A percentile compares a stretch with the other conserved stretches of the same genome.
Evolutionary conservation across 2,888 invertebrate genomes (phyloP).

Genomic region (Conomelus anceps): DNA sequence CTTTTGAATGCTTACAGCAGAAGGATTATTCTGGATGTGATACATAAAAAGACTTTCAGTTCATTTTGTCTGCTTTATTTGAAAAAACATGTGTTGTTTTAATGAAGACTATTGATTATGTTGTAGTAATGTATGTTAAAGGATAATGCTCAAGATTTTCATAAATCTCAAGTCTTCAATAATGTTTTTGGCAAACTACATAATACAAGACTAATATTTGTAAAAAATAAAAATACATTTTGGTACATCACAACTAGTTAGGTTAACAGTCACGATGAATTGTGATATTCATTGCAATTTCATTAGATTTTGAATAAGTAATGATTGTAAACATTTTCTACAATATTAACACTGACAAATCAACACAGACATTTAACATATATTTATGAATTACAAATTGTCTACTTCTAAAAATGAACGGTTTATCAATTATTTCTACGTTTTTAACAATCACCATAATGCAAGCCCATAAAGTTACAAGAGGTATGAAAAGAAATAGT

Average conservation of each 20-base stretch:
- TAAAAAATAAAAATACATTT: not conserved
- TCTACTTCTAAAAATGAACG: not conserved
- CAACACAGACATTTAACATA: not conserved
- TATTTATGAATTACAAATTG: not conserved
- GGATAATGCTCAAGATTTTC: not conserved
- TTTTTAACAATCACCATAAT: not conserved
- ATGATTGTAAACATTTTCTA: not conserved
- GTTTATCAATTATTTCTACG: not conserved
- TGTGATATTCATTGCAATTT: no score
- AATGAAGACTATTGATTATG: no score
- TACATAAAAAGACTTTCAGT: no score
- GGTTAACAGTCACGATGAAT: not conserved
- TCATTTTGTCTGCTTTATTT: no score
- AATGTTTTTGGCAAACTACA: not conserved
- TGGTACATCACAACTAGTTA: not conserved
- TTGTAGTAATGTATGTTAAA: not conserved
- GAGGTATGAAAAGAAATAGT: not conserved
- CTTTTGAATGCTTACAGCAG: no score
- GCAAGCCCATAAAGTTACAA: not conserved
- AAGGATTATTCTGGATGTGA: no score
- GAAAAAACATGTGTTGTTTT: no score
- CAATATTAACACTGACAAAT: not conserved
- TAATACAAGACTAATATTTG: not conserved
- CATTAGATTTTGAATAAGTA: no score
- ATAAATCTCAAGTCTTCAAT: not conserved